Conservation (phyloP, 92 coral and sea anemone genomes). For the Palythoa grandis region DNA sequence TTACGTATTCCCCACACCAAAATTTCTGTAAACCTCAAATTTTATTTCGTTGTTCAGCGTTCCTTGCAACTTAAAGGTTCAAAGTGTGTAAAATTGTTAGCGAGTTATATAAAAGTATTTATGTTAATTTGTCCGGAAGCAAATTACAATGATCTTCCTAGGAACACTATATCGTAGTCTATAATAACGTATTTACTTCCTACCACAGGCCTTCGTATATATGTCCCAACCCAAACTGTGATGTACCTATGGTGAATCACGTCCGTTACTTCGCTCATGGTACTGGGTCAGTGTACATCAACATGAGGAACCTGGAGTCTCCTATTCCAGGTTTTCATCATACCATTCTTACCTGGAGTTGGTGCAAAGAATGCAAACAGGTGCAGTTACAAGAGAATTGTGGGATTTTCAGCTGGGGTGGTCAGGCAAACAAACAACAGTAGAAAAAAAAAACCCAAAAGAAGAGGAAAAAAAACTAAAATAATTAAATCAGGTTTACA, state of each 20-base stretch:
- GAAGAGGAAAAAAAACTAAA: too few species aligned
- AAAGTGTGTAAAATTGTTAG: neutral
- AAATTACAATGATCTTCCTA: neutral
- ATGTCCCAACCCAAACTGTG: conserved; percentile 98
- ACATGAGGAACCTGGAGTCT: conserved; percentile 96
- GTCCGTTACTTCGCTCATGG: conserved; percentile 99
- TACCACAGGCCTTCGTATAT: conserved; percentile 86
- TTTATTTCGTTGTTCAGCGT: neutral
- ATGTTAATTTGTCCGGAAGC: too few species aligned
- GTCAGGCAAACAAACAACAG: too few species aligned
- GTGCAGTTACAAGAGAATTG: conserved; percentile 29
- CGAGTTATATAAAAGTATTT: too few species aligned
- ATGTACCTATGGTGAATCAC: conserved; percentile 94
- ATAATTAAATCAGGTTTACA: too few species aligned
- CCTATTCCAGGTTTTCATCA: conserved; percentile 97
- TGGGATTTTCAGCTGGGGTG: too few species aligned
- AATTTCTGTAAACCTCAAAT: neutral
- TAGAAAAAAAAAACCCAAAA: too few species aligned
- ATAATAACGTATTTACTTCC: neutral
- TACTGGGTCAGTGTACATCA: conserved; percentile 91
- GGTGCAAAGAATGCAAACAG: conserved; percentile 99
- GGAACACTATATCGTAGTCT: neutral
- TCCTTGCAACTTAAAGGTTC: neutral
- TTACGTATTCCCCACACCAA: neutral
- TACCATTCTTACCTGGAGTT: conserved; percentile 96